A percentile compares a stretch with the other conserved stretches of the same genome.
These are phyloP conservation scores for Lycopodina hypogea DNA, from an alignment of 37 sponge, comb jelly and placozoan species.

Conservation along the genomic window DNA sequence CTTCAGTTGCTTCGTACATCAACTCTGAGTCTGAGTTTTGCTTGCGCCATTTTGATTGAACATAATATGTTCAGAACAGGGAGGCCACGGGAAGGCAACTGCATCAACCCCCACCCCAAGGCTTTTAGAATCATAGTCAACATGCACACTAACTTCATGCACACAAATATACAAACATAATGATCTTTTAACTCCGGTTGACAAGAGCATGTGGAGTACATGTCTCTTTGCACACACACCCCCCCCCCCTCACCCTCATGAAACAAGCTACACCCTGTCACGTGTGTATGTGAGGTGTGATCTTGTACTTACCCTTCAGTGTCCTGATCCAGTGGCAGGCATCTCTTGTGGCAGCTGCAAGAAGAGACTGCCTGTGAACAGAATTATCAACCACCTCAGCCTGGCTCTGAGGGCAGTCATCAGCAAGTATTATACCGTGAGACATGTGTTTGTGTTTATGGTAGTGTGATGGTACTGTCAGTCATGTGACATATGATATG, in stretches of 20 bases:
- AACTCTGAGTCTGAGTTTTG: too few species aligned
- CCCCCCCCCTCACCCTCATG: neutral
- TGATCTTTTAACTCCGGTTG: too few species aligned
- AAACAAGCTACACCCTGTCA: neutral
- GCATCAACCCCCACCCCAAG: too few species aligned
- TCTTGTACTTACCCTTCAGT: neutral
- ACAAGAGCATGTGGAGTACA: too few species aligned
- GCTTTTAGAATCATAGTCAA: too few species aligned
- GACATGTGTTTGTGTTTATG: neutral
- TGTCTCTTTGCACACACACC: too few species aligned
- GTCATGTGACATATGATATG: neutral
- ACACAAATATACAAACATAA: too few species aligned
- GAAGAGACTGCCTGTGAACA: neutral
- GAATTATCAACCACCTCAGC: constrained; percentile 15
- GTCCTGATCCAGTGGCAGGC: neutral
- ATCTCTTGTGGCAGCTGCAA: constrained; percentile 13
- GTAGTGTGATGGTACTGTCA: neutral
- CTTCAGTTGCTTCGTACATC: too few species aligned
- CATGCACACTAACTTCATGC: too few species aligned
- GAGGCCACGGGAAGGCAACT: too few species aligned
- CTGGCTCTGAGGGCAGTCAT: neutral
- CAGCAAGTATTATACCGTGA: constrained; percentile 23
- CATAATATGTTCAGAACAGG: too few species aligned
- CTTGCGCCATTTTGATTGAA: too few species aligned
- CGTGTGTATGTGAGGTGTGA: neutral